These are phyloP conservation scores for Alouatta palliata DNA, from an alignment of 2,113 vertebrate genomes.

Conservation along the genomic window DNA sequence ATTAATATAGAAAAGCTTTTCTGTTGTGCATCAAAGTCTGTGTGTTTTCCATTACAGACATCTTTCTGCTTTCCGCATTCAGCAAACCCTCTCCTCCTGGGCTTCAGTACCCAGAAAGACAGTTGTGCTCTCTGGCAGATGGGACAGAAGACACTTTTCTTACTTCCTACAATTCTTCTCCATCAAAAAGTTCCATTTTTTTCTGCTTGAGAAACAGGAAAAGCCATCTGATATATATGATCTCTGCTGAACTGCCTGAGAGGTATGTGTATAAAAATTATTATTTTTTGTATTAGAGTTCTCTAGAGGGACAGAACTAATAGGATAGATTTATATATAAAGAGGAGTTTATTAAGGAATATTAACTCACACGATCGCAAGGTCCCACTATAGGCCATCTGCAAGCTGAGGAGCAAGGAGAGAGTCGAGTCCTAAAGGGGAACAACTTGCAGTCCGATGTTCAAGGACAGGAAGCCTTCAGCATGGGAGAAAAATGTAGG, in stretches of 20 bases:
- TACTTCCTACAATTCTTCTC: not conserved
- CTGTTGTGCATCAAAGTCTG: not conserved
- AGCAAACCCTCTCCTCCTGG: not conserved
- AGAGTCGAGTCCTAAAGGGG: too few species aligned
- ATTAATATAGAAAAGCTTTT: not conserved
- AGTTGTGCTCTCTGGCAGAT: not conserved
- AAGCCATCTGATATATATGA: not conserved
- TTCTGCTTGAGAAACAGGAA: not conserved
- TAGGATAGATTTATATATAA: too few species aligned
- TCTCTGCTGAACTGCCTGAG: not conserved
- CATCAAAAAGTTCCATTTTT: not conserved
- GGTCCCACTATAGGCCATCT: too few species aligned
- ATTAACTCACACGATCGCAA: too few species aligned
- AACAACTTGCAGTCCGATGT: too few species aligned
- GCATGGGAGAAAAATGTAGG: fast-evolving
- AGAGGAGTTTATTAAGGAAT: too few species aligned
- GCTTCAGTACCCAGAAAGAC: not conserved
- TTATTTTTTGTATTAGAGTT: too few species aligned
- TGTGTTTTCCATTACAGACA: not conserved
- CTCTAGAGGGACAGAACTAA: too few species aligned
- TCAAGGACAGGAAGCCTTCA: too few species aligned
- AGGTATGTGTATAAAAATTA: not conserved
- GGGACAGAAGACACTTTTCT: not conserved
- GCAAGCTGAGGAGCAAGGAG: too few species aligned
- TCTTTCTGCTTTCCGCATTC: not conserved